Percentiles rank a stretch among this genome's conserved stretches.
These are phyloP conservation scores for Pandion haliaetus DNA, from an alignment of 2,113 vertebrate genomes.

Conservation along the genomic window DNA sequence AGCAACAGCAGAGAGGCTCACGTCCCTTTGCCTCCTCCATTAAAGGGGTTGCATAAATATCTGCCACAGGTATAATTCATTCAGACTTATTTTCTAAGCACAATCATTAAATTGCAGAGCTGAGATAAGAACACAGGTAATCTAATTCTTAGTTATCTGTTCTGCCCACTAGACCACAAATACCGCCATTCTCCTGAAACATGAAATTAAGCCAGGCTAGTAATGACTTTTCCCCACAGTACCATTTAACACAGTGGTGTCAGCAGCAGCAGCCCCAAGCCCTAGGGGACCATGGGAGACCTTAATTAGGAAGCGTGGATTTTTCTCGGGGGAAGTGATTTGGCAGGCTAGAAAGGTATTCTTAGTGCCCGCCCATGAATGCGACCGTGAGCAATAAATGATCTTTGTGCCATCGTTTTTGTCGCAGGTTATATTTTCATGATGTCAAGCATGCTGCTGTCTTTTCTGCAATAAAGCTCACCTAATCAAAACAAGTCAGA, in stretches of 20 bases:
- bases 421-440: neutral
- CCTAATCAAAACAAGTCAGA: constrained; percentile 60
- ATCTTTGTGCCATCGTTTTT: neutral
- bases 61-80: neutral
- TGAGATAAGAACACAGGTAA: neutral
- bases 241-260: neutral
- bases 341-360: neutral
- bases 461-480: constrained; percentile 40
- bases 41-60: neutral
- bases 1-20: neutral
- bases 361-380: neutral
- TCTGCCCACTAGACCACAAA: neutral
- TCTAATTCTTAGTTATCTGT: neutral
- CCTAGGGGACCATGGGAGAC: neutral
- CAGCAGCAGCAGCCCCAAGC: neutral
- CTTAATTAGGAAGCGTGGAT: neutral
- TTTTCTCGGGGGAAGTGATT: neutral
- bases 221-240: neutral
- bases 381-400: neutral
- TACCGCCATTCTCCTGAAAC: neutral
- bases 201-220: neutral
- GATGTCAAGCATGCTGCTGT: constrained; percentile 6
- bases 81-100: neutral
- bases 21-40: neutral
- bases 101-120: neutral